phyloP scores from a whole-genome alignment of 2,113 vertebrate genomes.

The Tringa solitaria region DNA sequence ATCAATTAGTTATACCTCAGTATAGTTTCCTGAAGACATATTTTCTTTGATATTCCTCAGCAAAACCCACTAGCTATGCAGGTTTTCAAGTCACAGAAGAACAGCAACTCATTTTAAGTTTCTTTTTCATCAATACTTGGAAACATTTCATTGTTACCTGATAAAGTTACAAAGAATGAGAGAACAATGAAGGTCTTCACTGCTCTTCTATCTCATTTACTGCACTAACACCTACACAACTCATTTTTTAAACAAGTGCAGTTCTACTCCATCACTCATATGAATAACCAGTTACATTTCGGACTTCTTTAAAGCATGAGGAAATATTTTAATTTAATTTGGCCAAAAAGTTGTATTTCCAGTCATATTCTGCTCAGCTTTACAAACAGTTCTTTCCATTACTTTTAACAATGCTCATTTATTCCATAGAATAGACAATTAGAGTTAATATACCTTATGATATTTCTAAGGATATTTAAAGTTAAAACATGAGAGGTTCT shows the following conservation, averaged over 20 bases:
- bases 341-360: background rate
- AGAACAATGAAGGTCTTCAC: background rate
- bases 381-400: background rate
- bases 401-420: background rate
- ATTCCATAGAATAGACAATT: background rate
- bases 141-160: background rate
- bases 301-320: background rate
- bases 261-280: background rate
- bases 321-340: background rate
- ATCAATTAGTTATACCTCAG: background rate
- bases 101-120: background rate
- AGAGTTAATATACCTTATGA: background rate
- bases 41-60: background rate
- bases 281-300: background rate
- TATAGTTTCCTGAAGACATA: background rate
- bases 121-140: background rate
- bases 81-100: background rate
- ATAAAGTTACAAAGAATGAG: background rate
- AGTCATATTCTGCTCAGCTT: background rate
- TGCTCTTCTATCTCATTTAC: background rate
- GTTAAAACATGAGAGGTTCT: background rate
- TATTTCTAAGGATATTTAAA: background rate
- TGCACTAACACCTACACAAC: background rate
- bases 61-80: background rate
- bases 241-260: background rate